Conservation (phyloP, 1,140 invertebrate genomes). For the Dryas iulia region DNA sequence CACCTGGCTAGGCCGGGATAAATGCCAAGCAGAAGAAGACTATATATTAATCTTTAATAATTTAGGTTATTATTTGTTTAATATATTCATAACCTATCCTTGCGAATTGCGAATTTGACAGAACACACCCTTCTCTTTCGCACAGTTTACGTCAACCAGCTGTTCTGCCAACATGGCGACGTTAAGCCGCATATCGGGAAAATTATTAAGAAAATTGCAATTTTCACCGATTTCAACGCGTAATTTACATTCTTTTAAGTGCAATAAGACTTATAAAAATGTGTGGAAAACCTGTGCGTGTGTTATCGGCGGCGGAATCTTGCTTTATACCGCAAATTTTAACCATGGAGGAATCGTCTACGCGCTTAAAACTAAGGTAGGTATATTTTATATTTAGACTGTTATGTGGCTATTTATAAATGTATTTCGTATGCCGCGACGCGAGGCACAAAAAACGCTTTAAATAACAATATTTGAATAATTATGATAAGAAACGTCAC, state of each 20-base stretch:
- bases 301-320: conserved; percentile 55
- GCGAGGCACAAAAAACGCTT: not conserved
- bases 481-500: not conserved
- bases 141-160: conserved; percentile 44
- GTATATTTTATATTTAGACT: conserved; percentile 32
- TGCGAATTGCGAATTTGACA: conserved; percentile 13
- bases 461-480: not conserved
- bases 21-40: too few species aligned
- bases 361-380: conserved; percentile 72
- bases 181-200: conserved; percentile 58
- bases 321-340: conserved; percentile 58
- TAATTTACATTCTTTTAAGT: conserved; percentile 55
- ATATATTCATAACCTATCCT: not conserved
- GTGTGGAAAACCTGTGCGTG: conserved; percentile 65
- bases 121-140: conserved; percentile 32
- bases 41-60: too few species aligned
- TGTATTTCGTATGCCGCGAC: not conserved
- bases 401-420: conserved; percentile 13
- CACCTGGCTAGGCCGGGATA: too few species aligned
- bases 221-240: conserved; percentile 51
- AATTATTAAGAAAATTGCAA: conserved; percentile 64
- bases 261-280: conserved; percentile 51
- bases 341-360: conserved; percentile 57
- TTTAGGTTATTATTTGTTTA: not conserved
- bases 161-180: conserved; percentile 72